Percentiles rank a stretch among this genome's conserved stretches.
Evolutionary conservation across 2,113 vertebrate genomes (phyloP).

Genomic region (Anarhynchus alexandrinus): DNA sequence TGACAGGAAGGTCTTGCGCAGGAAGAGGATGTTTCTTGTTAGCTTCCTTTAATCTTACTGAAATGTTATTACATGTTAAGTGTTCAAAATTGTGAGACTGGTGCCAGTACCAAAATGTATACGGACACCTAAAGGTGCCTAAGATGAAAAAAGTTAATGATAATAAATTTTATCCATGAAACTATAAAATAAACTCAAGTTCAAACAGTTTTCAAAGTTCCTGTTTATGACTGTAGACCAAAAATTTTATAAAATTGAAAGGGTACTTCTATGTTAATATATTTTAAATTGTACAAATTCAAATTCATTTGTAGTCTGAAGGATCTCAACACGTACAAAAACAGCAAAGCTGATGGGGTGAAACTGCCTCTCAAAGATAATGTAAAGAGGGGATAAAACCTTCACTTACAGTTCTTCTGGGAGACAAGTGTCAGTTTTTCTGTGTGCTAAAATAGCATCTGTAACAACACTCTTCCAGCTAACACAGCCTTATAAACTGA

Average conservation of each 20-base stretch:
- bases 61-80: background rate
- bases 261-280: background rate
- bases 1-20: background rate
- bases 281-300: background rate
- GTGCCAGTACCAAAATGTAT: background rate
- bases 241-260: background rate
- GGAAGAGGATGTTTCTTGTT: background rate
- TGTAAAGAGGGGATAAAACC: background rate
- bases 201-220: background rate
- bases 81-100: background rate
- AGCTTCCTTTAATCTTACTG: background rate
- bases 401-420: constrained; percentile 6
- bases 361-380: constrained; percentile 17
- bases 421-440: constrained; percentile 8
- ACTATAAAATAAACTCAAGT: background rate
- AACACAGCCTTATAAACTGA: background rate
- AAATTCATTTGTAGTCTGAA: constrained; percentile 12
- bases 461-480: constrained; percentile 27
- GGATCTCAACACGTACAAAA: background rate
- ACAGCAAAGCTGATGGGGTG: background rate
- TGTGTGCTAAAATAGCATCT: background rate
- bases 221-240: background rate
- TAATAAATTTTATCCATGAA: background rate
- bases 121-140: background rate
- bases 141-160: background rate